Base-by-base conservation (phyloP, 2,113 vertebrate species). In the Pteropus alecto region DNA sequence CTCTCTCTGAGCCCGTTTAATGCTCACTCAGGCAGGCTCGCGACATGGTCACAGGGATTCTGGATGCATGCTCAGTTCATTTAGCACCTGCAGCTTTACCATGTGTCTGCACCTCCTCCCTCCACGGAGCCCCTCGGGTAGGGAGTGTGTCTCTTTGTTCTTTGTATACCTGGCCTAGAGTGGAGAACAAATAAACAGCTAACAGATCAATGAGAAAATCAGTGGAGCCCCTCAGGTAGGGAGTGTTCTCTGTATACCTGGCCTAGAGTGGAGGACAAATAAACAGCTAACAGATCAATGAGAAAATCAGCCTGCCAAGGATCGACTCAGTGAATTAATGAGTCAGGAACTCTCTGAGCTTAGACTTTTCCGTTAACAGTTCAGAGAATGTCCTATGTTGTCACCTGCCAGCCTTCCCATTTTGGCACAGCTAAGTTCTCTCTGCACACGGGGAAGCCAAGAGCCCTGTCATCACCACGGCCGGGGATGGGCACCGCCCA, bases 401-500 rank as follows among this genome's bases (percentile, higher is more conserved):
- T 70, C 18, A 58, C 63, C 63, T 77, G 10, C 38, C 26, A 26
- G 15, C 68, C 24, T 38, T 4, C 48, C 12, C 6, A 5, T 43
- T 43, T 13, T 3, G 0, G 18, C 74, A 60, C 15, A 21, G 79
- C 86, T 0, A 21, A 33, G 54, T 26, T n/a, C 30, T 63, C 16
- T 60, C 26, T 51, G 54, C 35, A 11, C 19, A 0, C 0, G 7
- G 58, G 2, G 9, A 61, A 11, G 38, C 33, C 0, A 1, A 41
- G 88, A 43, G 35, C 8, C 78, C 28, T 41, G 73, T 54, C 1
- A 1, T 41, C 63, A 65, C 6, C 13, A 6, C 24, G 46, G 21
- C 2, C 9, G 0, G 14, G 60, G 87, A 7, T 22, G 82, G 63
- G 26, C 71, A 8, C 24, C 0, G 0, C 46, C 15, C 10, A 22